A percentile compares a stretch with the other conserved stretches of the same genome.
Evolutionary conservation across 2,888 invertebrate genomes (phyloP).

Genomic region (Limulus polyphemus): DNA sequence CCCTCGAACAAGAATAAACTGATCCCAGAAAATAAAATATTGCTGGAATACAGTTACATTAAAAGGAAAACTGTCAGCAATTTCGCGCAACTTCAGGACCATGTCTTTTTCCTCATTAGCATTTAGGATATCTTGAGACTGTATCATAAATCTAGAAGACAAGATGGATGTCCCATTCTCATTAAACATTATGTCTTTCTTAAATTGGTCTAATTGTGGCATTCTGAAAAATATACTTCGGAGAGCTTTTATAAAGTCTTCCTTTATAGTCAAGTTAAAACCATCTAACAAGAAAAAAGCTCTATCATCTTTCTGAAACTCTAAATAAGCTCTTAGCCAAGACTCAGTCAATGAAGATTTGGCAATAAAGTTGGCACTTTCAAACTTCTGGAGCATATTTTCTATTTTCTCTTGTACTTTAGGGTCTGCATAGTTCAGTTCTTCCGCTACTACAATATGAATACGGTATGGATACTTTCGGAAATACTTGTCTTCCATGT

Average conservation of each 20-base stretch:
- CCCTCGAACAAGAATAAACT: constrained; percentile 76
- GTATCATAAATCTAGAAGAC: constrained; percentile 72
- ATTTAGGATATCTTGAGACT: constrained; percentile 75
- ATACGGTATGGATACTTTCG: constrained; percentile 81
- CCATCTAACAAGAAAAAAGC: constrained; percentile 46
- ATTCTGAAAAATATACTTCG: constrained; percentile 47
- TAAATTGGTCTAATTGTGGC: constrained; percentile 44
- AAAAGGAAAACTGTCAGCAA: constrained; percentile 60
- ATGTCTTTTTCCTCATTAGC: constrained; percentile 84
- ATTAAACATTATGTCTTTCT: constrained; percentile 71
- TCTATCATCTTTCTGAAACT: constrained; percentile 60
- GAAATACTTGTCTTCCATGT: constrained; percentile 80
- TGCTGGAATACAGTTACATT: constrained; percentile 89
- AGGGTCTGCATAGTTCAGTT: constrained; percentile 68
- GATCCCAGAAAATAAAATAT: constrained; percentile 88
- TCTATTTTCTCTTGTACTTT: constrained; percentile 63
- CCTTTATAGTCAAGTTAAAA: constrained; percentile 58
- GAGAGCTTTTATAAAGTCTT: constrained; percentile 57
- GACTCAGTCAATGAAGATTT: constrained; percentile 67
- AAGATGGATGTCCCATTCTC: constrained; percentile 57
- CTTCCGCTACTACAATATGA: constrained; percentile 68
- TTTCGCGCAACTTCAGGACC: constrained; percentile 63
- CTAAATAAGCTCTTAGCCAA: constrained; percentile 69
- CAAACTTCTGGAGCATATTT: constrained; percentile 58
- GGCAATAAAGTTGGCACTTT: constrained; percentile 60